Evolutionary conservation across 37 sponge, comb jelly and placozoan species (phyloP).

Genomic region (Cladorhizidae sp.): DNA sequence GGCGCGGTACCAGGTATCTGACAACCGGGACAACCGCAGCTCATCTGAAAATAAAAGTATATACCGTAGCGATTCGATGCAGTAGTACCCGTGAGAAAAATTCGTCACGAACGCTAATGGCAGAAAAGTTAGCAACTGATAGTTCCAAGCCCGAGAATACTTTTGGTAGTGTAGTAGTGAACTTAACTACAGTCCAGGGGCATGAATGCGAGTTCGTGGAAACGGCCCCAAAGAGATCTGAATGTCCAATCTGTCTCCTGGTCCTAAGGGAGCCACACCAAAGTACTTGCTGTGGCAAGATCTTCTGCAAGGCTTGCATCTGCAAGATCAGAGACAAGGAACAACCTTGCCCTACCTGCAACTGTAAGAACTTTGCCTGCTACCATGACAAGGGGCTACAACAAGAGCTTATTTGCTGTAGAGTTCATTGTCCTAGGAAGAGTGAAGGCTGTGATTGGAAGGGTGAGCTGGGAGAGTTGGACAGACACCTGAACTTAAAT

Average conservation of each 20-base stretch:
- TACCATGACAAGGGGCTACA: constrained; percentile 17
- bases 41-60: too few species aligned
- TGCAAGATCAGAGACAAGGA: neutral
- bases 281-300: constrained; percentile 41
- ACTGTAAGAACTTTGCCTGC: neutral
- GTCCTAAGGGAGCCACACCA: constrained; percentile 32
- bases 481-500: constrained; percentile 18
- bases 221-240: neutral
- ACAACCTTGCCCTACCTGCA: constrained; percentile 28
- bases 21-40: too few species aligned
- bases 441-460: constrained; percentile 38
- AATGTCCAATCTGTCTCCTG: constrained; percentile 34
- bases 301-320: constrained; percentile 31
- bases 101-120: too few species aligned
- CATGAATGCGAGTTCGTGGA: constrained; percentile 32
- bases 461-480: constrained; percentile 29
- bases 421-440: constrained; percentile 8
- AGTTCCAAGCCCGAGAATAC: too few species aligned
- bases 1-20: too few species aligned
- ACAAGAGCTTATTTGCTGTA: constrained; percentile 1
- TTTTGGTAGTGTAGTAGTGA: too few species aligned
- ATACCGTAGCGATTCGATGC: too few species aligned
- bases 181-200: too few species aligned
- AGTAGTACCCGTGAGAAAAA: too few species aligned
- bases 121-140: too few species aligned